Evolutionary conservation across 1,140 invertebrate species (phyloP).

Genomic region (Hypsibius dujardini): DNA sequence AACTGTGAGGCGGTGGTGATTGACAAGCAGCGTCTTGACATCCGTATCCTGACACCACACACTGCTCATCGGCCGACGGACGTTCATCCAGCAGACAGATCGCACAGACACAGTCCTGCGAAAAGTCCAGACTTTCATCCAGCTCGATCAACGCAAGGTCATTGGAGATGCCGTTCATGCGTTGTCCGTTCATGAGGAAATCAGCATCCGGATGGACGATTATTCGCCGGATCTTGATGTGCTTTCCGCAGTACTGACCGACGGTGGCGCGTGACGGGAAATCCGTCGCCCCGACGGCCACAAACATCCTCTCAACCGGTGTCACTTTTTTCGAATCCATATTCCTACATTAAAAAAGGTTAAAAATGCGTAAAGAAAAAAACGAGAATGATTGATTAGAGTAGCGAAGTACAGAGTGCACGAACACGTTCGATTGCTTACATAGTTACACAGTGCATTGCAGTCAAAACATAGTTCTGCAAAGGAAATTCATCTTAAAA

Average conservation of each 20-base stretch:
- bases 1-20: slow-evolving; percentile 9
- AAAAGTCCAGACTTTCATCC: not conserved
- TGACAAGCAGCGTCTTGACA: slow-evolving; percentile 10
- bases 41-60: slow-evolving; percentile 7
- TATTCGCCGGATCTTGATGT: not conserved
- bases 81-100: not conserved
- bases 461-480: not conserved
- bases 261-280: not conserved
- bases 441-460: slow-evolving; percentile 10
- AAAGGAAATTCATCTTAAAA: not conserved
- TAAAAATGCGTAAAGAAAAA: too few relatives aligned
- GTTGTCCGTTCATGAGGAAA: not conserved
- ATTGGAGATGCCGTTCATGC: not conserved
- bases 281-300: not conserved
- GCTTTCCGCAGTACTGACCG: not conserved
- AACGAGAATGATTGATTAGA: too few relatives aligned
- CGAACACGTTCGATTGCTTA: not conserved
- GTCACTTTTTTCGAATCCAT: not conserved
- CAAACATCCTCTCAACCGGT: not conserved
- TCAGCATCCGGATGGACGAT: not conserved
- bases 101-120: not conserved
- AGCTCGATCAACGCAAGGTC: slow-evolving; percentile 13
- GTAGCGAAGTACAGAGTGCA: not conserved
- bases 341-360: not conserved
- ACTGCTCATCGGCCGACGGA: not conserved